phyloP scores from a whole-genome alignment of 2,113 vertebrate genomes.

The Podilymbus podiceps region DNA sequence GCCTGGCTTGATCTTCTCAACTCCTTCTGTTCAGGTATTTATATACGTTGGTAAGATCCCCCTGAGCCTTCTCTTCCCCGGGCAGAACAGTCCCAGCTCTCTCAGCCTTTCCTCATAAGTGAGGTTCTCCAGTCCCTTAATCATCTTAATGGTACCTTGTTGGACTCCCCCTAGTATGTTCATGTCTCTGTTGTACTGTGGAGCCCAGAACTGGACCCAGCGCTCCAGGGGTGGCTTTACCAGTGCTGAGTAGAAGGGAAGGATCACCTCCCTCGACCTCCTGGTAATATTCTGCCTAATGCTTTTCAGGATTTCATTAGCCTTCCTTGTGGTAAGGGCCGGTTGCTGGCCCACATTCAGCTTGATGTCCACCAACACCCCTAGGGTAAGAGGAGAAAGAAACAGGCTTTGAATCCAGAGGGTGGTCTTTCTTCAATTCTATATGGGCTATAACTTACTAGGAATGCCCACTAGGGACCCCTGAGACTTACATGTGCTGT shows the following conservation, averaged over 20 bases:
- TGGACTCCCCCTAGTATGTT: background rate
- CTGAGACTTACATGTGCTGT: background rate
- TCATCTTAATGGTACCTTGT: background rate
- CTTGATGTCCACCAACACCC: background rate
- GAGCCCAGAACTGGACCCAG: background rate
- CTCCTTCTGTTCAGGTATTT: background rate
- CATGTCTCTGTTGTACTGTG: background rate
- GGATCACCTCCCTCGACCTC: background rate
- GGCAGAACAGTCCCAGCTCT: background rate
- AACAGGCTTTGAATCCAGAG: background rate
- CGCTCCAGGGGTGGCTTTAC: background rate
- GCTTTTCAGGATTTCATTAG: background rate
- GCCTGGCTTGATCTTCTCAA: background rate
- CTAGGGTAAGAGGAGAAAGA: background rate
- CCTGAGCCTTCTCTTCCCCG: background rate
- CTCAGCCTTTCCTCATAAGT: background rate
- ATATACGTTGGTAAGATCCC: background rate
- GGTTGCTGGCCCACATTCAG: background rate
- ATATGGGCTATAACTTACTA: background rate
- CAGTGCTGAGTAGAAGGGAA: background rate
- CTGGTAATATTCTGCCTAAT: background rate
- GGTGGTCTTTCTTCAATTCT: background rate
- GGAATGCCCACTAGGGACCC: background rate
- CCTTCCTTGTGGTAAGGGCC: background rate
- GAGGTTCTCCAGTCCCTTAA: background rate